A percentile compares a stretch with the other conserved stretches of the same genome.
Conservation (phyloP, 2,113 vertebrate species). For the Mus pahari region DNA sequence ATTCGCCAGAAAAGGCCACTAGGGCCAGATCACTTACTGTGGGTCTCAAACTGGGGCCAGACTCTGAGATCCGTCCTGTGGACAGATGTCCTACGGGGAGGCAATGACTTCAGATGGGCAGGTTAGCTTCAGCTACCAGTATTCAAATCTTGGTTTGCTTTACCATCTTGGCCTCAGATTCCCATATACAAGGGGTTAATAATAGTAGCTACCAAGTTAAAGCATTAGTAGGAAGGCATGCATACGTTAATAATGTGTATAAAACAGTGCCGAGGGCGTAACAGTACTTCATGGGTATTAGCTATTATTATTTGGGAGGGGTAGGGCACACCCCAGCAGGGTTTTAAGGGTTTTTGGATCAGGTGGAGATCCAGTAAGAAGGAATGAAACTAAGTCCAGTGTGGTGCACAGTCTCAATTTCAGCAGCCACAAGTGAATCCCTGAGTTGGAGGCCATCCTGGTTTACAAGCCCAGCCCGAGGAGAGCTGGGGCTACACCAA, state of each 20-base stretch:
- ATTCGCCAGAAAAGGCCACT: background rate
- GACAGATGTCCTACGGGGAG: background rate
- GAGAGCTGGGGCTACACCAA: background rate
- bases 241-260: slow-evolving; percentile 51
- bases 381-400: background rate
- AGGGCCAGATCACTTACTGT: background rate
- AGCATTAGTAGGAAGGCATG: slow-evolving; percentile 1
- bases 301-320: slow-evolving; percentile 3
- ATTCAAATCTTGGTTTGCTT: background rate
- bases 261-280: background rate
- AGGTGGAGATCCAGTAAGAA: slow-evolving; percentile 21
- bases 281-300: slow-evolving; percentile 41
- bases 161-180: background rate
- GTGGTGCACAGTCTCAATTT: background rate
- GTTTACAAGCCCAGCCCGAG: background rate
- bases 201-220: slow-evolving; percentile 58
- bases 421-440: background rate
- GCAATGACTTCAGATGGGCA: background rate
- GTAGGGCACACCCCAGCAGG: background rate
- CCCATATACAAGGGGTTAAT: slow-evolving; percentile 46
- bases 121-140: background rate
- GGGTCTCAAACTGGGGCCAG: slow-evolving; percentile 2
- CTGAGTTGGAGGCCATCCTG: background rate
- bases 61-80: background rate
- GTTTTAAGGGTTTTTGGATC: slow-evolving; percentile 13